phyloP scores from a whole-genome alignment of 2,888 invertebrate genomes.

The Cantharis rustica region DNA sequence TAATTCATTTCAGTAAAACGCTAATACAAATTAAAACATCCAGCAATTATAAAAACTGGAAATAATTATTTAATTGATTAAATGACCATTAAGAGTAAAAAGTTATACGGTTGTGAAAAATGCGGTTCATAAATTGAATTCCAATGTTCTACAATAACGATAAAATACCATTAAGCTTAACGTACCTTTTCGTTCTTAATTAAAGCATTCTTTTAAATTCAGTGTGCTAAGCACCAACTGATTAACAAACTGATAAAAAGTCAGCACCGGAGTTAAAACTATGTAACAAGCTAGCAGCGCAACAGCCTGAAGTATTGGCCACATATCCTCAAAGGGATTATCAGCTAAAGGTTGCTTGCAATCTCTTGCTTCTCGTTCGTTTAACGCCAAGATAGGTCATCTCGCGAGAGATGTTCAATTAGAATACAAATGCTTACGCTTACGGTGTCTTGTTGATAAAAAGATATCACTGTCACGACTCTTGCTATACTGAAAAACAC shows the following conservation, averaged over 20 bases:
- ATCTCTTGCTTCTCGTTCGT: constrained; percentile 3
- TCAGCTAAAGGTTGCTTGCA: neutral
- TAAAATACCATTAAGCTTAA: constrained; percentile 1
- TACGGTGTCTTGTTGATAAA: constrained; percentile 38
- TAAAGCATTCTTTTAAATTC: constrained; percentile 18
- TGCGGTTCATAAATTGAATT: neutral
- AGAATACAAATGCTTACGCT: constrained; percentile 38
- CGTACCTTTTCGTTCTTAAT: constrained; percentile 9
- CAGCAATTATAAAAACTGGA: neutral
- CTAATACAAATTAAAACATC: neutral
- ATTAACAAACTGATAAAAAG: constrained; percentile 41
- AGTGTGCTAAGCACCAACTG: constrained; percentile 16
- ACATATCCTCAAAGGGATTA: constrained; percentile 3
- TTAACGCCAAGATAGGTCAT: constrained; percentile 8
- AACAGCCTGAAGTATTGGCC: neutral
- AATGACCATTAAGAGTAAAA: neutral
- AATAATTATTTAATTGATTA: neutral
- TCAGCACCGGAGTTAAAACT: constrained; percentile 32
- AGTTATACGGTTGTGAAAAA: neutral
- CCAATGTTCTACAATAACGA: neutral
- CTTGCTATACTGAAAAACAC: neutral
- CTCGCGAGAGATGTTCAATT: constrained; percentile 35
- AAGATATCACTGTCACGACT: constrained; percentile 33
- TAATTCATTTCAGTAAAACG: neutral
- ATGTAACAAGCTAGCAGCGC: constrained; percentile 36